Percentiles rank a stretch among this genome's conserved stretches.
Conservation (phyloP, 2,888 invertebrate genomes). For the Metellina segmentata region DNA sequence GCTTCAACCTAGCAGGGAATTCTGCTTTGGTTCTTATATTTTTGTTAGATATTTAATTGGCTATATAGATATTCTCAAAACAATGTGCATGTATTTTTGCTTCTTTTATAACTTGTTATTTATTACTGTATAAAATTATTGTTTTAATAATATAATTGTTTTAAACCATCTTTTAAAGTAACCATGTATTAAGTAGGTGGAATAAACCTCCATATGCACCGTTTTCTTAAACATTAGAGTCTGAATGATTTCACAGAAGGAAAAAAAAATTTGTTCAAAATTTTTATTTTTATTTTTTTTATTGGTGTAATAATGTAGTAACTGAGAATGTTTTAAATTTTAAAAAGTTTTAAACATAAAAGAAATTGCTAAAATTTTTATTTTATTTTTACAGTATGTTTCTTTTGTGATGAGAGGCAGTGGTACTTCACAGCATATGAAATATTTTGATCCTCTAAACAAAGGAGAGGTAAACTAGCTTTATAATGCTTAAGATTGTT, state of each 20-base stretch:
- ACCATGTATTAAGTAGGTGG: no score
- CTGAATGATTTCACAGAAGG: not conserved
- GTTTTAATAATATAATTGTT: no score
- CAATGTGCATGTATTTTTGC: no score
- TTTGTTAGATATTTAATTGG: no score
- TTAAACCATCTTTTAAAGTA: no score
- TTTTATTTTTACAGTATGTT: slow-evolving; percentile 75
- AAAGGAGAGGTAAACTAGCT: slow-evolving; percentile 47
- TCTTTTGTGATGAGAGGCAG: slow-evolving; percentile 79
- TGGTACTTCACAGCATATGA: slow-evolving; percentile 82
- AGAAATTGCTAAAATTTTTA: not conserved
- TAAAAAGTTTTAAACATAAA: not conserved
- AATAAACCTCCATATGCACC: no score
- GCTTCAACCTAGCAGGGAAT: not conserved
- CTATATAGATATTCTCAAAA: no score
- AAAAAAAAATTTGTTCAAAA: not conserved
- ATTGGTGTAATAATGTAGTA: not conserved
- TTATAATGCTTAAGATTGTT: not conserved
- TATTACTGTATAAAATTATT: no score
- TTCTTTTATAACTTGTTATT: no score
- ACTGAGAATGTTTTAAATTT: not conserved
- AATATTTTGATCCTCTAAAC: slow-evolving; percentile 70
- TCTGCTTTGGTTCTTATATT: no score
- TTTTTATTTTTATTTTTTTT: not conserved
- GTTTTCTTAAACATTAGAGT: not conserved